phyloP scores from a whole-genome alignment of 2,113 vertebrate species.

The Corythoichthys haematopterus region DNA sequence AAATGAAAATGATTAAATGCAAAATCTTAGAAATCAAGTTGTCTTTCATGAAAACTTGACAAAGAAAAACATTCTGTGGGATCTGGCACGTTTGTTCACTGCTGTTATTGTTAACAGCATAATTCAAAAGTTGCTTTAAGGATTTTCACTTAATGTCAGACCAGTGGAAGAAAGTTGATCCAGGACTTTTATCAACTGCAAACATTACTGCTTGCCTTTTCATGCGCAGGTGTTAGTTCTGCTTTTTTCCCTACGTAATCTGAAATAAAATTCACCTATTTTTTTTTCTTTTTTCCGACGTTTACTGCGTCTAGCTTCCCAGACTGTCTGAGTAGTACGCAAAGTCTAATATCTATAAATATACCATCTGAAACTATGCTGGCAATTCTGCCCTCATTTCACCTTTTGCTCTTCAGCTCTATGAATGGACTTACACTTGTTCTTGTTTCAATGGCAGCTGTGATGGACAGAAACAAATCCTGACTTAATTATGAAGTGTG shows the following conservation, averaged over 20 bases:
- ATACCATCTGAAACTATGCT: slow-evolving; percentile 24
- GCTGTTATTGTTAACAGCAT: background rate
- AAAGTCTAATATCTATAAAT: slow-evolving; percentile 8
- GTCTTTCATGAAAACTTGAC: background rate
- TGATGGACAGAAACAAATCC: slow-evolving; percentile 12
- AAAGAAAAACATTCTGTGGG: background rate
- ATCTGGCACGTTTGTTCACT: background rate
- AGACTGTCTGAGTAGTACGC: background rate
- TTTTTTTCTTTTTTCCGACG: background rate
- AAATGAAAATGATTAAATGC: background rate
- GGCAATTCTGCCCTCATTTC: slow-evolving; percentile 11
- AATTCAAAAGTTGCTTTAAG: background rate
- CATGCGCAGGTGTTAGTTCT: background rate
- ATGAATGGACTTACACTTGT: slow-evolving; percentile 24
- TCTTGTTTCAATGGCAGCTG: slow-evolving; percentile 31
- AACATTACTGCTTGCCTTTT: background rate
- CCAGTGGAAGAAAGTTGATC: background rate
- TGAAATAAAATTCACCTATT: background rate
- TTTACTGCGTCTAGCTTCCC: background rate
- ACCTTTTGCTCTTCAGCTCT: slow-evolving; percentile 6
- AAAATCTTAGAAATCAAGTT: background rate
- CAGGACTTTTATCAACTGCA: background rate
- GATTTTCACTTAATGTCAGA: background rate
- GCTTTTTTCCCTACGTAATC: background rate
- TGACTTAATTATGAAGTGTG: slow-evolving; percentile 4